Conservation (phyloP, 2,113 vertebrate species). For the Corythaixoides concolor region DNA sequence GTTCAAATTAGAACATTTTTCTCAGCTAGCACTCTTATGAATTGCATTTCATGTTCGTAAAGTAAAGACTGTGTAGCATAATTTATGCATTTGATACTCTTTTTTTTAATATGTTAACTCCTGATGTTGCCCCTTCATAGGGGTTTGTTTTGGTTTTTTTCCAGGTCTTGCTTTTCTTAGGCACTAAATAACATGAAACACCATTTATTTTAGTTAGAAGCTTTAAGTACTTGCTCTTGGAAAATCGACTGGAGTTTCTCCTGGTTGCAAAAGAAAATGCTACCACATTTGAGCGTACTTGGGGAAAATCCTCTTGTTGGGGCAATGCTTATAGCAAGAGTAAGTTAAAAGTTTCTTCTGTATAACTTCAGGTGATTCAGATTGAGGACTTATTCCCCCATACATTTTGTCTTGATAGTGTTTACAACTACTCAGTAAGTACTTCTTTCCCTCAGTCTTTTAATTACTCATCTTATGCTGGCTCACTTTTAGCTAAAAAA, state of each 20-base stretch:
- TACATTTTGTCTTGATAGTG: background rate
- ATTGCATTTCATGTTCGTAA: background rate
- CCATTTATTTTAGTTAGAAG: background rate
- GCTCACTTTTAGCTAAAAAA: background rate
- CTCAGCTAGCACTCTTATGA: background rate
- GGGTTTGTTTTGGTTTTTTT: background rate
- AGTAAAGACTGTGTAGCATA: background rate
- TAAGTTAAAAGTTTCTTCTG: background rate
- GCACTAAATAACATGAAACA: background rate
- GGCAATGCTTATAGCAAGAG: background rate
- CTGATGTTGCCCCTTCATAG: background rate
- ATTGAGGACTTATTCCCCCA: background rate
- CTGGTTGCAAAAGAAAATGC: background rate
- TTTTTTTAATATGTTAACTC: background rate
- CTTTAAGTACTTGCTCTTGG: background rate
- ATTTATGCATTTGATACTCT: background rate
- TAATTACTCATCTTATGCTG: background rate
- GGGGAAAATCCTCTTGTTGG: background rate
- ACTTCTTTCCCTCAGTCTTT: background rate
- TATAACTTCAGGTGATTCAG: background rate
- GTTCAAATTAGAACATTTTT: background rate
- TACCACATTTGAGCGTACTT: background rate
- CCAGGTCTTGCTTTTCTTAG: background rate
- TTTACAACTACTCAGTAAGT: background rate
- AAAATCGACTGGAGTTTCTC: background rate